Evolutionary conservation across 2,113 vertebrate species (phyloP).

Genomic region (Melierax canorus): DNA sequence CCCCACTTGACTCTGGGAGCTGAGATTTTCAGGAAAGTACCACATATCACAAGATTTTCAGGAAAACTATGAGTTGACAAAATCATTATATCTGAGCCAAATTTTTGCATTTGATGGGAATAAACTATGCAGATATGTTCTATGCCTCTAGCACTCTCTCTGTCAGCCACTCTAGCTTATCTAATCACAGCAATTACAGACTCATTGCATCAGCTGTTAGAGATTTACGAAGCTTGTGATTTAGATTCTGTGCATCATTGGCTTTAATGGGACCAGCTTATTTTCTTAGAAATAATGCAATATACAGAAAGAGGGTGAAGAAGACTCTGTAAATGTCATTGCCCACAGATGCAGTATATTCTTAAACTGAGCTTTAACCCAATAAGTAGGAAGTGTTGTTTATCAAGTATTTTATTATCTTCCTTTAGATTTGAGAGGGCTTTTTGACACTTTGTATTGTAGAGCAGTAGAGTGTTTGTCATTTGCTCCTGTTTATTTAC

Average conservation of each 20-base stretch:
- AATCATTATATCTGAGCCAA: background rate
- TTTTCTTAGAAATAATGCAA: conserved; percentile 1
- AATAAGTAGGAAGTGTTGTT: background rate
- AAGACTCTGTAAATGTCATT: background rate
- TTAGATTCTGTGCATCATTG: background rate
- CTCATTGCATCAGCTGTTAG: conserved; percentile 45
- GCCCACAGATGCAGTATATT: background rate
- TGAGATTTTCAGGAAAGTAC: background rate
- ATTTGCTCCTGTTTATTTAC: background rate
- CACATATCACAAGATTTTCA: background rate
- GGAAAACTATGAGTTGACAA: background rate
- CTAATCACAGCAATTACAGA: conserved; percentile 49
- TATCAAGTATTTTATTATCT: background rate
- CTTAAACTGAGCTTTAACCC: background rate
- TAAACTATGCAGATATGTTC: conserved; percentile 19
- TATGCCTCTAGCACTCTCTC: conserved; percentile 14
- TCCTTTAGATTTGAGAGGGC: background rate
- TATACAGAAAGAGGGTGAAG: background rate
- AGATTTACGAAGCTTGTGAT: conserved; percentile 14
- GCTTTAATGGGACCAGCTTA: background rate
- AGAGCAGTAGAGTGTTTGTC: background rate
- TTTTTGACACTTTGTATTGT: background rate
- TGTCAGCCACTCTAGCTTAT: conserved; percentile 38
- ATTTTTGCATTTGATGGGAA: background rate
- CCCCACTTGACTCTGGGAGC: background rate